Evolutionary conservation across 2,797 vertebrate genomes (phyloP), one percentile per base, ranked within the genome.

Genomic region (Centropyge bicolor): DNA sequence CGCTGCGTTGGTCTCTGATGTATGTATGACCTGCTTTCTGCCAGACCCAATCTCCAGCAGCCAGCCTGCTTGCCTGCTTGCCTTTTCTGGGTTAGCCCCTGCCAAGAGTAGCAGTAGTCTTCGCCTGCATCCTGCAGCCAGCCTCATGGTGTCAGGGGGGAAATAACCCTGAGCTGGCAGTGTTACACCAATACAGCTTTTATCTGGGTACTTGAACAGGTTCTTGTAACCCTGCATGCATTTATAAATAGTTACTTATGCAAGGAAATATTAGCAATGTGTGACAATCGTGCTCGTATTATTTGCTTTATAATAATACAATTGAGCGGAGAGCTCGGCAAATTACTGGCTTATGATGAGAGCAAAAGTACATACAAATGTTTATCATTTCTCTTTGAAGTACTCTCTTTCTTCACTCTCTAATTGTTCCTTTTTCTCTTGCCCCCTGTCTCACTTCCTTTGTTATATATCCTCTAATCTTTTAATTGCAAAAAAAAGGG

Each of bases 11-110:
- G 86, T 94, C 91, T 94, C 92, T 94, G 88, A 93, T 93, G 93
- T 92, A 87, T 91, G 86, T 91, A 90, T 94, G 94, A 94, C 93
- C 94, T 93, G 91, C 87, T 94, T 95, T 94, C 91, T 60, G 56
- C 88, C 87, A 90, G 89, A 90, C 87, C 86, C 90, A 87, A 86
- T 92, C 89, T 92, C 89, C 80, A 80, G 77, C 80, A 86, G 88
- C 84, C 82, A 72, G 86, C 70, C 73, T 54, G 75, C 81, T 57
- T 60, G 81, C 76, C 60, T 77, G 70, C 71, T 54, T 64, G 85
- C 83, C 73, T 90, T 90, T 93, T 93, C 92, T 95, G 92, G 92
- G 92, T 92, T 93, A 91, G 82, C 86, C 71, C 86, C 84, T 76
- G 89, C 89, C 88, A 92, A 76, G 84, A 83, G 80, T 66, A 81